phyloP scores from a whole-genome alignment of 2,888 invertebrate species.

The Rutpela maculata region DNA sequence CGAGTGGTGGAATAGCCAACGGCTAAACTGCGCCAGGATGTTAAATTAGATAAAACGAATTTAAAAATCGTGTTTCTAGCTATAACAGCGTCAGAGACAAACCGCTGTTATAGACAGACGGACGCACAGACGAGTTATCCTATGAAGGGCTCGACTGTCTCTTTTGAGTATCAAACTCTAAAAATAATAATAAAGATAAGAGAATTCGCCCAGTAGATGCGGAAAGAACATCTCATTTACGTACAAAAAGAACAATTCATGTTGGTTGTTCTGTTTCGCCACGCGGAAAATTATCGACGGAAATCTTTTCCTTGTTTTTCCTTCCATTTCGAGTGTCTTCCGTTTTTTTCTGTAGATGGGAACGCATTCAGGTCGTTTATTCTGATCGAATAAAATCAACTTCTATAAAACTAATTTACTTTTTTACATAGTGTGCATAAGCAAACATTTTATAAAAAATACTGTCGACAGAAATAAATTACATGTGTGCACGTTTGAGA shows the following conservation, averaged over 20 bases:
- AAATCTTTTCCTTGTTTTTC: slow-evolving; percentile 24
- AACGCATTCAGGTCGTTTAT: slow-evolving; percentile 4
- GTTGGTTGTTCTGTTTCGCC: slow-evolving; percentile 17
- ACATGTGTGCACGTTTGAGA: neutral
- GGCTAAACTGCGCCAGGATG: too few relatives aligned
- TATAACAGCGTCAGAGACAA: too few relatives aligned
- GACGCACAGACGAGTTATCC: too few relatives aligned
- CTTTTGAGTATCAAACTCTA: too few relatives aligned
- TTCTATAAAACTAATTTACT: slow-evolving; percentile 24
- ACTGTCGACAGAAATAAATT: neutral
- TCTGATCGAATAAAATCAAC: slow-evolving; percentile 14
- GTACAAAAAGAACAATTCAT: slow-evolving; percentile 20
- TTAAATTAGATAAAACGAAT: too few relatives aligned
- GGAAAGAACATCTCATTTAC: neutral
- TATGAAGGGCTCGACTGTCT: too few relatives aligned
- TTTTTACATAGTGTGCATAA: slow-evolving; percentile 1
- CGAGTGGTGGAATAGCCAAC: too few relatives aligned
- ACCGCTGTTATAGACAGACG: too few relatives aligned
- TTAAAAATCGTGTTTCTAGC: too few relatives aligned
- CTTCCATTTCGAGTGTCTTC: slow-evolving; percentile 14
- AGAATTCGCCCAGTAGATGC: too few relatives aligned
- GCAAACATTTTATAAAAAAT: slow-evolving; percentile 1
- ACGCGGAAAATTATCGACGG: slow-evolving; percentile 24
- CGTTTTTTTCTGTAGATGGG: neutral
- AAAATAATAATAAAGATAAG: too few relatives aligned